phyloP scores from a whole-genome alignment of 2,888 invertebrate species.

The Caenorhabditis macrosperma region DNA sequence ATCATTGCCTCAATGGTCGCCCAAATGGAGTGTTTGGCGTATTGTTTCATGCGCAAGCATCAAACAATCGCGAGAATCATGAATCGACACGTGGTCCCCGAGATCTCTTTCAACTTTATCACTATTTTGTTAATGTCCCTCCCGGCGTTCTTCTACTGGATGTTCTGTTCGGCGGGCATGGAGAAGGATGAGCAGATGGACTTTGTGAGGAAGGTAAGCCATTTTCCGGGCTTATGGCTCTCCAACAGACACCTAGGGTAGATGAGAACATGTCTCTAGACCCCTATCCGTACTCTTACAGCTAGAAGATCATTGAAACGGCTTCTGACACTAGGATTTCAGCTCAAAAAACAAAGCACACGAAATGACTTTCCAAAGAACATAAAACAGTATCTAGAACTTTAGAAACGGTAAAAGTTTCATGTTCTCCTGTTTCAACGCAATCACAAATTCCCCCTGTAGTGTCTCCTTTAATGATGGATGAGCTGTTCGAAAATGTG shows the following conservation, averaged over 20 bases:
- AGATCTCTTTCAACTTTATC: neutral
- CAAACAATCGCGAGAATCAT: conserved; percentile 35
- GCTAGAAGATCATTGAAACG: no score
- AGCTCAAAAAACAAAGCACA: neutral
- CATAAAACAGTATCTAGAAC: no score
- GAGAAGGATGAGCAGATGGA: conserved; percentile 16
- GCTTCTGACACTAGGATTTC: no score
- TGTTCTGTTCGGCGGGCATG: conserved; percentile 7
- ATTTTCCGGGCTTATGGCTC: no score
- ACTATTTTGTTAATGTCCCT: neutral
- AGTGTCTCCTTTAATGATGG: no score
- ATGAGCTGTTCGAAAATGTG: no score
- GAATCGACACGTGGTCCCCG: conserved; percentile 2
- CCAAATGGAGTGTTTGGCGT: conserved; percentile 25
- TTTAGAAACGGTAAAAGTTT: no score
- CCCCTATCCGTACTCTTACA: no score
- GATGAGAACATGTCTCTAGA: no score
- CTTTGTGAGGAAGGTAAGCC: conserved; percentile 15
- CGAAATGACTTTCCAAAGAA: neutral
- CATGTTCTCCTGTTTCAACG: no score
- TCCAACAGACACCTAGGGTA: no score
- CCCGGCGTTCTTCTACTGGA: conserved; percentile 1
- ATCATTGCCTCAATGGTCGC: conserved; percentile 10
- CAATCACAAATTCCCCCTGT: no score
- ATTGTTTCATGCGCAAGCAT: conserved; percentile 31